A percentile compares a stretch with the other conserved stretches of the same genome.
phyloP scores from a whole-genome alignment of 2,888 invertebrate species.

The Acanthopleura granulata region DNA sequence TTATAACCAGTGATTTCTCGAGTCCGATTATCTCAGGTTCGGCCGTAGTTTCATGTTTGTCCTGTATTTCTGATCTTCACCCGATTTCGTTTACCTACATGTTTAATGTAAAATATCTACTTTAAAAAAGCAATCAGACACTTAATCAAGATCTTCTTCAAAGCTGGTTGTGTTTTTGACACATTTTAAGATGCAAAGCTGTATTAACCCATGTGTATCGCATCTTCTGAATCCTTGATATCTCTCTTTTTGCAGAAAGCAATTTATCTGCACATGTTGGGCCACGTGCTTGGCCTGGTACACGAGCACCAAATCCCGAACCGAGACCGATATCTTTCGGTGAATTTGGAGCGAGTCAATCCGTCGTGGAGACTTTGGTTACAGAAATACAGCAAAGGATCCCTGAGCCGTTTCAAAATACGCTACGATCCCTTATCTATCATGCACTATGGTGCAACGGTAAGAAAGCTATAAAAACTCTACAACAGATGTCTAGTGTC shows the following conservation, averaged over 20 bases:
- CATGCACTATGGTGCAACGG: conserved; percentile 63
- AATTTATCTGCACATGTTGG: conserved; percentile 60
- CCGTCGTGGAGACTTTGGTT: conserved; percentile 61
- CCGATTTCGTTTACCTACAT: too few species aligned
- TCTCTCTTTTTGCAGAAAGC: conserved; percentile 50
- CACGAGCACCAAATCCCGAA: conserved; percentile 62
- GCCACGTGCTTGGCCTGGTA: conserved; percentile 59
- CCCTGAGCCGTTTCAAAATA: conserved; percentile 51
- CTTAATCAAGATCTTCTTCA: too few species aligned
- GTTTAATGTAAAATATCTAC: too few species aligned
- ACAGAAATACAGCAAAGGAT: conserved; percentile 47
- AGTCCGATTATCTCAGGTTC: too few species aligned
- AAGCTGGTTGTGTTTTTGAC: too few species aligned
- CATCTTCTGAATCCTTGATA: too few species aligned
- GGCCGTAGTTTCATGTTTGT: too few species aligned
- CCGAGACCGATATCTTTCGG: conserved; percentile 50
- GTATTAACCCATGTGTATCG: not conserved
- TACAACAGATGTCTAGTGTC: too few species aligned
- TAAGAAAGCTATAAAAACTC: conserved; percentile 29
- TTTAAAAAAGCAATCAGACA: too few species aligned
- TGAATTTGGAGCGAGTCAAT: conserved; percentile 51
- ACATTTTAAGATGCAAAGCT: not conserved
- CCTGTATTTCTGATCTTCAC: too few species aligned
- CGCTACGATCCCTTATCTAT: conserved; percentile 58
- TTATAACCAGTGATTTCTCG: too few species aligned